Conservation (phyloP, 35 echinoderm and acorn worm species). For the Apostichopus parvimensis region DNA sequence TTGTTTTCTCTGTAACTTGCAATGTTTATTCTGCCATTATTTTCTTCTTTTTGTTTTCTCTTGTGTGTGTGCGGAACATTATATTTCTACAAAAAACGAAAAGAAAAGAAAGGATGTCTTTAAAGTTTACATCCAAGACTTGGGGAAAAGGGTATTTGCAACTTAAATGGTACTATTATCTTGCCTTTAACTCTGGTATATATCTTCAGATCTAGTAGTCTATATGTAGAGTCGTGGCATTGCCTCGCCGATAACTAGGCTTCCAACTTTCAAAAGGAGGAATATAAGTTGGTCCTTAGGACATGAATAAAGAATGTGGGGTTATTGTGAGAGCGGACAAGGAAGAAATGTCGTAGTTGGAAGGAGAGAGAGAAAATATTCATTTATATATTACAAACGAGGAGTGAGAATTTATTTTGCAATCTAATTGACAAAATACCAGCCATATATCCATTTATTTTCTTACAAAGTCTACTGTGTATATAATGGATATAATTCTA, state of each 20-base stretch:
- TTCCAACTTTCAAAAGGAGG: constrained; percentile 32
- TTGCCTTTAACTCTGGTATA: constrained; percentile 45
- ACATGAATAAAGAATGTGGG: not conserved
- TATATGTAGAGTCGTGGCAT: constrained; percentile 30
- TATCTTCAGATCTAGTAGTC: not conserved
- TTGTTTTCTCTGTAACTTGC: not conserved
- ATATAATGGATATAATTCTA: constrained; percentile 47
- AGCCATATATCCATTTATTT: constrained; percentile 50
- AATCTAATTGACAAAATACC: constrained; percentile 44
- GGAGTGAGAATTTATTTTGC: constrained; percentile 24
- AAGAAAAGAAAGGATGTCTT: no score
- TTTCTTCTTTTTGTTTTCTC: not conserved
- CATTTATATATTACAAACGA: constrained; percentile 33
- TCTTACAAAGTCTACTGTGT: constrained; percentile 41
- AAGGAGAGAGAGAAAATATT: not conserved
- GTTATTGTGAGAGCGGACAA: not conserved
- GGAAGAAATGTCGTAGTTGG: not conserved
- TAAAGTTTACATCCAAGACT: not conserved
- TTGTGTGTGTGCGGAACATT: constrained; percentile 7
- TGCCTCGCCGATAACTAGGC: constrained; percentile 48
- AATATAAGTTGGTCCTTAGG: constrained; percentile 1
- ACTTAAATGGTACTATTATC: constrained; percentile 23
- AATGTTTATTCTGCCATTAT: not conserved
- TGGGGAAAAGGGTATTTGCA: constrained; percentile 18
- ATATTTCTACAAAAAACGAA: not conserved